Conservation (phyloP, 2,113 vertebrate species). For the Platanista minor region DNA sequence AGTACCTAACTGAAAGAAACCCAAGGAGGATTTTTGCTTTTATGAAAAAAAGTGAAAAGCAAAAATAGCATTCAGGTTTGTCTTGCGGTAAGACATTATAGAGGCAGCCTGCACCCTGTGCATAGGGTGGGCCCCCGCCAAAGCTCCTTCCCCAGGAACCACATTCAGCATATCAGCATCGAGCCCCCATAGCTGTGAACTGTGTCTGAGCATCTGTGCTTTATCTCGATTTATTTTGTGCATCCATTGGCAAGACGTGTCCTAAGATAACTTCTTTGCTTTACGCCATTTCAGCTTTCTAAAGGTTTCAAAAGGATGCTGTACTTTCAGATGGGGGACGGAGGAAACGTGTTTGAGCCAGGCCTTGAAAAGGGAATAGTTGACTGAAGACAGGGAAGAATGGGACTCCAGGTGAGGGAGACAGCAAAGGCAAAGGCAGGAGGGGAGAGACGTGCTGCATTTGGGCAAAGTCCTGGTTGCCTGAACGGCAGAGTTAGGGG, state of each 20-base stretch:
- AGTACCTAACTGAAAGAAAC: background rate
- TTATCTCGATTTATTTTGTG: background rate
- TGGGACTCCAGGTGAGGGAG: background rate
- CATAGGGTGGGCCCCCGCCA: too few species aligned
- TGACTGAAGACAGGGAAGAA: background rate
- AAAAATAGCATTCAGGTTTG: background rate
- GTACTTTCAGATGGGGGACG: background rate
- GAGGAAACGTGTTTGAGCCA: background rate
- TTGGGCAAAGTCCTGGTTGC: too few species aligned
- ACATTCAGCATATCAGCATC: background rate
- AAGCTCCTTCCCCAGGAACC: background rate
- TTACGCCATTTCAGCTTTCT: background rate
- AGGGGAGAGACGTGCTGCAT: background rate
- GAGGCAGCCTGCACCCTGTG: background rate
- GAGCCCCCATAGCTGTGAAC: background rate
- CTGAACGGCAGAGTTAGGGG: accelerated
- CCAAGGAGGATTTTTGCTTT: background rate
- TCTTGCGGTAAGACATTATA: too few species aligned
- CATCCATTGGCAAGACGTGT: background rate
- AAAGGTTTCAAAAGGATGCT: background rate
- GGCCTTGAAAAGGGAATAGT: background rate
- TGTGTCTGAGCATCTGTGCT: background rate
- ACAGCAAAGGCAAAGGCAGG: background rate
- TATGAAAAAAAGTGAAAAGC: background rate
- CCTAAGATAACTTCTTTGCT: background rate